Percentiles rank a stretch among this genome's conserved stretches.
Conservation (phyloP, 2,888 invertebrate genomes). For the Spilosoma lubricipeda region DNA sequence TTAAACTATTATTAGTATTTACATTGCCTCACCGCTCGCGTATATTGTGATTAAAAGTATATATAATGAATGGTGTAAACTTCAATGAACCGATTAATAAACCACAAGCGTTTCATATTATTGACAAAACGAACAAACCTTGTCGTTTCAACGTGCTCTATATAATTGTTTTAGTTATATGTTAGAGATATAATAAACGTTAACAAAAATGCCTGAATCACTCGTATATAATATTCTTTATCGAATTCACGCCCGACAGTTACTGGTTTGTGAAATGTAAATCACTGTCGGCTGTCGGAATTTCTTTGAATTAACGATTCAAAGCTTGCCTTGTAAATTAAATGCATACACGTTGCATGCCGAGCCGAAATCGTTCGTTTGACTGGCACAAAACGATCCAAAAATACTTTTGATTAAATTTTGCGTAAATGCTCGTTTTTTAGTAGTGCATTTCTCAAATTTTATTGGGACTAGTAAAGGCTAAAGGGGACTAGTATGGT, state of each 20-base stretch:
- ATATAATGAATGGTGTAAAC: not conserved
- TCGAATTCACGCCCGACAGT: not conserved
- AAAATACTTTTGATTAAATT: not conserved
- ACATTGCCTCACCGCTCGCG: not conserved
- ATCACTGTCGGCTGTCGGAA: not conserved
- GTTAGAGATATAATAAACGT: not conserved
- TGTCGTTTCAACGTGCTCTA: not conserved
- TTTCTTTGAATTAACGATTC: not conserved
- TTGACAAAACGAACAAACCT: not conserved
- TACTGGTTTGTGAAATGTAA: not conserved
- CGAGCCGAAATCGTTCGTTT: not conserved
- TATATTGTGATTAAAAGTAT: not conserved
- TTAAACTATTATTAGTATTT: not conserved
- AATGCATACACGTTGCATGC: slow-evolving; percentile 22
- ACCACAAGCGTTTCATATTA: too few relatives aligned
- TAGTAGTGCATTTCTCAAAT: not conserved
- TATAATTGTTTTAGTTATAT: not conserved
- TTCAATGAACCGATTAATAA: not conserved
- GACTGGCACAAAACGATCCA: slow-evolving; percentile 9
- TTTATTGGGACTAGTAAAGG: not conserved
- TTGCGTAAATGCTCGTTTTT: not conserved
- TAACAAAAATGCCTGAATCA: not conserved
- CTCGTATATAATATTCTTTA: not conserved
- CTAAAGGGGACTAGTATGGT: not conserved
- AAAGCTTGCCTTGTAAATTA: slow-evolving; percentile 19